Base-by-base conservation (phyloP, 2,113 vertebrate genomes). In the Tenrec ecaudatus region DNA sequence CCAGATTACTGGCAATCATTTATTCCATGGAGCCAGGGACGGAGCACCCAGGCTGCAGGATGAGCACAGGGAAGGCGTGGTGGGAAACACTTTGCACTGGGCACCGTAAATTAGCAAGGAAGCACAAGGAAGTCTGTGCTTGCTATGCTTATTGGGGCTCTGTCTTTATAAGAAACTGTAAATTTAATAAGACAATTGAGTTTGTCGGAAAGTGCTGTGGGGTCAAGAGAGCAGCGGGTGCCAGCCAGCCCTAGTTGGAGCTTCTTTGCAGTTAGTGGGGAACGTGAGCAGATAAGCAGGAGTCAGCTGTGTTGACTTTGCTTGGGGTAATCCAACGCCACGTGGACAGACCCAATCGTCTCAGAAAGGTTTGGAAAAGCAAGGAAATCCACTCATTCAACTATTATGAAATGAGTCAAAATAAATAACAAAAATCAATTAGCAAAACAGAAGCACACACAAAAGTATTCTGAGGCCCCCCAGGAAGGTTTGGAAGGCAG, bases 361-460 rank as follows among this genome's bases (percentile, higher is more conserved):
- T 8, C 33, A 33, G 71, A 47, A 89, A 7, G 19, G 71, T 78
- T 64, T 84, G 84, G 89, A 88, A 95, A 95, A 89, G 85, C 84
- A 90, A 68, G 36, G 62, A 3, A 77, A 92, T 77, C 60, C 7
- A 0, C 64, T 95, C 62, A 58, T 14, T 38, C 33, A 92, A 86
- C 58, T 86, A 80, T 80, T 90, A 92, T 23, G 82, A 86, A 90
- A 92, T 81, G 93, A 88, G 80, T 86, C 92, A 91, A 94, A 93
- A 92, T 81, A 94, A 31, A 40, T 40, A 40, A 40, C 7, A 40
- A 89, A 91, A 81, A 79, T 83, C 62, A 17, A 8, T 5, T 9
- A 58, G 64, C 69, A 88, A 84, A 77, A 71, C 53, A 78, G 91
- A 53, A 62, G 22, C 60, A 11, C 16, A 62, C 22, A 62, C 60